Evolutionary conservation across 2,113 vertebrate genomes (phyloP).

Genomic region (Lepisosteus osseus): DNA sequence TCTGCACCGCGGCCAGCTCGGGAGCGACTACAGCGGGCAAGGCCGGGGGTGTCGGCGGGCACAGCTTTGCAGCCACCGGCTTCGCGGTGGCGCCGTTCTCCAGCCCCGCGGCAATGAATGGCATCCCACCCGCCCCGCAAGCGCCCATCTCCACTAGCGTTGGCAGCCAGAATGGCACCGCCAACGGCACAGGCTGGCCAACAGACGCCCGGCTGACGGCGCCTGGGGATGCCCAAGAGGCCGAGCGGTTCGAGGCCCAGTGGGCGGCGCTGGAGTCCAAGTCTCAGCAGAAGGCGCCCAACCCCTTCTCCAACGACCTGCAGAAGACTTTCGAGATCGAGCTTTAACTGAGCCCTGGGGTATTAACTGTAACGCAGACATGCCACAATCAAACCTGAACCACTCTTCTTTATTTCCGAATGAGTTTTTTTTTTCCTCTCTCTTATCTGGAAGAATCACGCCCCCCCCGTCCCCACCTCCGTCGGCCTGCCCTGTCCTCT

Average conservation of each 20-base stretch:
- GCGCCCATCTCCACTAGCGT: constrained; percentile 35
- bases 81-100: constrained; percentile 47
- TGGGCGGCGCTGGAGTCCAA: constrained; percentile 86
- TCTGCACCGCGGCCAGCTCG: constrained; percentile 77
- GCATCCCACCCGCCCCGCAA: constrained; percentile 35
- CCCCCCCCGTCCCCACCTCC: no score
- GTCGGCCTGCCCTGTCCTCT: no score
- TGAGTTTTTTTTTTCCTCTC: no score
- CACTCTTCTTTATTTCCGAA: no score
- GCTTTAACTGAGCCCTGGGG: constrained; percentile 63
- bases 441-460: no score
- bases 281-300: constrained; percentile 62
- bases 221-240: constrained; percentile 54
- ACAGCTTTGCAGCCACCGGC: constrained; percentile 43
- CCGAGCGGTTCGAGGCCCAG: constrained; percentile 85
- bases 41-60: constrained; percentile 51
- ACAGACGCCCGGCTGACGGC: constrained; percentile 64
- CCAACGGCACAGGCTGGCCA: constrained; percentile 65
- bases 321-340: constrained; percentile 90
- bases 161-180: constrained; percentile 58
- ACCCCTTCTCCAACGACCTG: constrained; percentile 83
- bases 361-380: constrained; percentile 18
- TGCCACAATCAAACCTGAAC: no score
- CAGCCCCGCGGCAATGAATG: constrained; percentile 51
- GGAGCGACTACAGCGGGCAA: constrained; percentile 43